A percentile compares a stretch with the other conserved stretches of the same genome.
These are phyloP conservation scores for Dendronephthya gigantea DNA, from an alignment of 64 coral and sea anemone species.

Conservation along the genomic window DNA sequence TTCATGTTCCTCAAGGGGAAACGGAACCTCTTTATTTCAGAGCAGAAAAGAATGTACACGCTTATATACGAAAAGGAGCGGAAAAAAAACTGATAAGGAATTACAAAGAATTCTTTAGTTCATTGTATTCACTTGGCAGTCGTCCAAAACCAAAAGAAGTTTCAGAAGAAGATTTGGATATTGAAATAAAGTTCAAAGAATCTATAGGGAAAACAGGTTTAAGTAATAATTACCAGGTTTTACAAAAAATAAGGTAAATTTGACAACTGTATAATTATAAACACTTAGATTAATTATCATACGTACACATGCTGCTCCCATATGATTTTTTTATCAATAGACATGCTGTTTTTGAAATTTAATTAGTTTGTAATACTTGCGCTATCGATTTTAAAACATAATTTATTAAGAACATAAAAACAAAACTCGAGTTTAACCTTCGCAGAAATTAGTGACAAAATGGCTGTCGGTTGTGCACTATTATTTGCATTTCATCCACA, in stretches of 20 bases:
- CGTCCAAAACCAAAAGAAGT: slow-evolving; percentile 35
- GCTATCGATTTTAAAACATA: too few relatives aligned
- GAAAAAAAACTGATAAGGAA: slow-evolving; percentile 51
- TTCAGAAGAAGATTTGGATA: slow-evolving; percentile 9
- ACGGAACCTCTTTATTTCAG: slow-evolving; percentile 12
- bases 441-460: too few relatives aligned
- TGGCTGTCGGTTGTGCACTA: too few relatives aligned
- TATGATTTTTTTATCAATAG: too few relatives aligned
- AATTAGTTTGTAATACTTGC: too few relatives aligned
- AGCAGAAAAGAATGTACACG: slow-evolving; percentile 40
- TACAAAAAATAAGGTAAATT: background rate
- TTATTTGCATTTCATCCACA: too few relatives aligned
- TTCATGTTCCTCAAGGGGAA: slow-evolving; percentile 48
- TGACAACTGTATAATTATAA: slow-evolving; percentile 16
- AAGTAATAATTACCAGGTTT: slow-evolving; percentile 9
- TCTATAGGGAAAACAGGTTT: slow-evolving; percentile 2
- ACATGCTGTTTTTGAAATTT: too few relatives aligned
- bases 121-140: slow-evolving; percentile 46
- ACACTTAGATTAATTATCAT: background rate
- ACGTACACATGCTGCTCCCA: too few relatives aligned
- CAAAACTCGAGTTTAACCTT: too few relatives aligned
- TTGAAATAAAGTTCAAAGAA: background rate
- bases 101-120: slow-evolving; percentile 40
- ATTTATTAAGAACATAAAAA: too few relatives aligned
- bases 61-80: slow-evolving; percentile 47